Conservation (phyloP, 92 coral and sea anemone genomes). For the Phenganax subtilis region DNA sequence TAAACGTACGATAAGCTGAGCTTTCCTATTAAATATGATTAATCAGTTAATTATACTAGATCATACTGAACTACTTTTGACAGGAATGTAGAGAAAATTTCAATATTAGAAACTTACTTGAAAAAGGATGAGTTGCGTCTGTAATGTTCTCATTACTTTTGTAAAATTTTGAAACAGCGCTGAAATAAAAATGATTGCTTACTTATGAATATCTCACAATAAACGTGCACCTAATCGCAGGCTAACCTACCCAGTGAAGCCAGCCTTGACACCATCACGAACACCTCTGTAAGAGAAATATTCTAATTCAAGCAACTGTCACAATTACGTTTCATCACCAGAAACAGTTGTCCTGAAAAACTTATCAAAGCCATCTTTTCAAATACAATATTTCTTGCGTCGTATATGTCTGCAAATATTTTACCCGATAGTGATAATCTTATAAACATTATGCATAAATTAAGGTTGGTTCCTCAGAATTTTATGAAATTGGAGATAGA, state of each 20-base stretch:
- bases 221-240: neutral
- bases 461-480: no score
- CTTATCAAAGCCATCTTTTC: no score
- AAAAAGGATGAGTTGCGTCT: constrained; percentile 5
- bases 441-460: no score
- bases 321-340: neutral
- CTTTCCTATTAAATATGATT: neutral
- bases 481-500: no score
- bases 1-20: neutral
- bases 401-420: no score
- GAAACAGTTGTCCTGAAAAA: no score
- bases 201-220: neutral
- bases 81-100: neutral
- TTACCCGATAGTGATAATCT: no score
- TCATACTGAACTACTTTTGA: neutral
- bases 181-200: neutral
- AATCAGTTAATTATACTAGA: neutral
- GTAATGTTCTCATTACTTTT: constrained; percentile 32
- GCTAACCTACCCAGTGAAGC: constrained; percentile 21
- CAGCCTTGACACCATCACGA: constrained; percentile 56
- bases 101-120: constrained; percentile 1
- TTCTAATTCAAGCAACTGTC: neutral
- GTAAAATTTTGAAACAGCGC: constrained; percentile 32
- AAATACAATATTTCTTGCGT: no score
- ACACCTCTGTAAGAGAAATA: constrained; percentile 63